Conservation (phyloP, 2,113 vertebrate species). For the Oenanthe melanoleuca region DNA sequence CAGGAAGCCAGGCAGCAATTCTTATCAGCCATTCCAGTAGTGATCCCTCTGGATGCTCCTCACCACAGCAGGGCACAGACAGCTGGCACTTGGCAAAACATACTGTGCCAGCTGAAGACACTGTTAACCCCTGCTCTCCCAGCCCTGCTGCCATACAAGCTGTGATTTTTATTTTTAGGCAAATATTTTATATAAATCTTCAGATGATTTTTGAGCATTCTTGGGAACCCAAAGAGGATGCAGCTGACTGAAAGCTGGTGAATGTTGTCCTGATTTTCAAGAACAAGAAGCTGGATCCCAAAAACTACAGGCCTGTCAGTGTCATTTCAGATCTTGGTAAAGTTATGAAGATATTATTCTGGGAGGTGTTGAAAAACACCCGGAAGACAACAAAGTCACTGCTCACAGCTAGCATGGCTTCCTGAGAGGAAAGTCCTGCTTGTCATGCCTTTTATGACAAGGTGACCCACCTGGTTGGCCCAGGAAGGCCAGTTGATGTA, state of each 20-base stretch:
- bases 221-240: neutral
- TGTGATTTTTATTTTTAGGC: neutral
- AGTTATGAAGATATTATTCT: neutral
- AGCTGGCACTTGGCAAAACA: neutral
- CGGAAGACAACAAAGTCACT: neutral
- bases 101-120: neutral
- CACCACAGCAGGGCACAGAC: neutral
- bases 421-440: neutral
- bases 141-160: neutral
- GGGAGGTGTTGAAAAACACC: neutral
- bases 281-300: neutral
- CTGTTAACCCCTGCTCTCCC: neutral
- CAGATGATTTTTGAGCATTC: neutral
- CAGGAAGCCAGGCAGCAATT: neutral
- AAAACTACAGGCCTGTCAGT: neutral
- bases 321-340: neutral
- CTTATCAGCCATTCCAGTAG: too few species aligned
- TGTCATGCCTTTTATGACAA: neutral
- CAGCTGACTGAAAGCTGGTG: neutral
- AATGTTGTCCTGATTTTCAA: neutral
- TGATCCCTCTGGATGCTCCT: neutral
- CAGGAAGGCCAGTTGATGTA: too few species aligned
- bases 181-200: neutral
- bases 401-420: neutral
- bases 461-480: neutral